Evolutionary conservation across 1,140 invertebrate species (phyloP).

Genomic region (Neoseiulus cucumeris): DNA sequence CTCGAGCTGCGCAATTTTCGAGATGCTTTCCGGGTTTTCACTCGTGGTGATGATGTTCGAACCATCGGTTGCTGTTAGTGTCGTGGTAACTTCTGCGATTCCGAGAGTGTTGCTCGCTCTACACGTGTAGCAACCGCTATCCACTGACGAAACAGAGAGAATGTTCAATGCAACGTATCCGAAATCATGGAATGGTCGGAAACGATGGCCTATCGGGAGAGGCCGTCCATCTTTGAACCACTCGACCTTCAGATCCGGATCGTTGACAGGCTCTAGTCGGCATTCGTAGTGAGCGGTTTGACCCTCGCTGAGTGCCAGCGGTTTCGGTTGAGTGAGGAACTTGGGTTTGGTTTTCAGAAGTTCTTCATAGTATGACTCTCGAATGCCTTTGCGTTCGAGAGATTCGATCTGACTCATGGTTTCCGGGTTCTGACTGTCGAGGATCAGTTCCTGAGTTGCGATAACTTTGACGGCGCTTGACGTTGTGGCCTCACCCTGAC

Average conservation of each 20-base stretch:
- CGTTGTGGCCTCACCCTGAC: conserved; percentile 78
- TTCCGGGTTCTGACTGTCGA: conserved; percentile 64
- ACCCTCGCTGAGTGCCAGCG: conserved; percentile 61
- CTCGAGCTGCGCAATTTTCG: conserved; percentile 18
- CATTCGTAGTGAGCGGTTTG: conserved; percentile 92
- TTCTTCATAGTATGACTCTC: conserved; percentile 62
- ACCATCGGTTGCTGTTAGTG: conserved; percentile 12
- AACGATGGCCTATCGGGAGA: conserved; percentile 63
- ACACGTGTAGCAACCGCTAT: conserved; percentile 80
- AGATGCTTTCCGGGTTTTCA: conserved; percentile 16
- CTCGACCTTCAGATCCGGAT: conserved; percentile 75
- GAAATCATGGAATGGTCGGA: conserved; percentile 84
- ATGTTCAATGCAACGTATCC: conserved; percentile 83
- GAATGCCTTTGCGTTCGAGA: conserved; percentile 64
- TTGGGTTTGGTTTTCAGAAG: conserved; percentile 54
- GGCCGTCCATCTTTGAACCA: conserved; percentile 80
- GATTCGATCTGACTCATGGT: conserved; percentile 75
- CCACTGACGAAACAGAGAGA: conserved; percentile 72
- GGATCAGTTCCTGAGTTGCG: conserved; percentile 60
- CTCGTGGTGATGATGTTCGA: conserved; percentile 13
- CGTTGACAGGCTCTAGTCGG: conserved; percentile 85
- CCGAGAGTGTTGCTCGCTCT: conserved; percentile 70
- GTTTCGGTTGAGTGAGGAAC: conserved; percentile 63
- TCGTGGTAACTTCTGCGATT: conserved; percentile 48
- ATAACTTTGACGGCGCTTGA: conserved; percentile 46